Evolutionary conservation across 2,113 vertebrate genomes (phyloP).

Genomic region (Strix uralensis): DNA sequence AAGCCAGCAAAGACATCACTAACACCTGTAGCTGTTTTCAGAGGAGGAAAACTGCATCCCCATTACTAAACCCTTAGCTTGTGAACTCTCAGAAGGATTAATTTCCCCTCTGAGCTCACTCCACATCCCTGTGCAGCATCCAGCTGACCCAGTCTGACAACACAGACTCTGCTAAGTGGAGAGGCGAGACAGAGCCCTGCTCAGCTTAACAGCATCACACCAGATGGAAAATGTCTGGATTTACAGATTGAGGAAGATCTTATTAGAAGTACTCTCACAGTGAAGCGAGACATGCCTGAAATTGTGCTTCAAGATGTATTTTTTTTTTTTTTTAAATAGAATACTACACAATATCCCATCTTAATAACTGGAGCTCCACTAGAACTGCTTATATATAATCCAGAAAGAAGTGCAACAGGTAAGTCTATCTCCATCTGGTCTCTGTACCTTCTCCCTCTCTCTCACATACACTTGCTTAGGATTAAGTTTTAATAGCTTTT

Average conservation of each 20-base stretch:
- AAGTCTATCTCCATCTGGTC: not conserved
- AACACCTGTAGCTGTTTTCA: not conserved
- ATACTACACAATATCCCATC: not conserved
- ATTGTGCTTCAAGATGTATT: not conserved
- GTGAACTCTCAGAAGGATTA: not conserved
- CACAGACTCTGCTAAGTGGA: not conserved
- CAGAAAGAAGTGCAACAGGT: not conserved
- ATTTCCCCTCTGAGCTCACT: not conserved
- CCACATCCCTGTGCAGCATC: not conserved
- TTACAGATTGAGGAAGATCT: not conserved
- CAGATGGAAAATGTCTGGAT: constrained; percentile 29
- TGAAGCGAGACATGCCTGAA: not conserved
- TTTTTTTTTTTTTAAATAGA: not conserved
- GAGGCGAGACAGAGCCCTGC: not conserved
- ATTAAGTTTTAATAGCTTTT: not conserved
- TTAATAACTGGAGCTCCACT: not conserved
- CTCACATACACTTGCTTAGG: not conserved
- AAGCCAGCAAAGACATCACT: not conserved
- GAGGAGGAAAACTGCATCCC: not conserved
- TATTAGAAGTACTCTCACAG: not conserved
- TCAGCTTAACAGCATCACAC: not conserved
- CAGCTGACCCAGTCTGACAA: not conserved
- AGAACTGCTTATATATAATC: not conserved
- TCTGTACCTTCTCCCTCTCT: not conserved
- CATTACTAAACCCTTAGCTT: not conserved